phyloP scores from a whole-genome alignment of 2,113 vertebrate species.

The Halcyon malimbica region DNA sequence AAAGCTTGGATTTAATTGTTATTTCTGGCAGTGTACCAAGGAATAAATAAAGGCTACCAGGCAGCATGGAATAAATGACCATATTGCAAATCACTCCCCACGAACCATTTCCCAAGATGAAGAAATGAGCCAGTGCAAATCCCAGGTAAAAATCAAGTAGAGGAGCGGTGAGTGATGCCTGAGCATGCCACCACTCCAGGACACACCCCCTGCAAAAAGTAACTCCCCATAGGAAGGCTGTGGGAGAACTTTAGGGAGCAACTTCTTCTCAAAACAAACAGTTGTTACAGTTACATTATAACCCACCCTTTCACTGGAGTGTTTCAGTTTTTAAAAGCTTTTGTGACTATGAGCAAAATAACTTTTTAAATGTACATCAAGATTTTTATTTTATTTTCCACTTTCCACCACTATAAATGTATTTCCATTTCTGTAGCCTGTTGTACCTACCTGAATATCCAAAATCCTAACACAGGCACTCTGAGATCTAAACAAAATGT shows the following conservation, averaged over 20 bases:
- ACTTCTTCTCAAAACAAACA: neutral
- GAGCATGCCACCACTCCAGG: neutral
- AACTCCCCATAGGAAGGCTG: neutral
- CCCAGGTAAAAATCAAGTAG: neutral
- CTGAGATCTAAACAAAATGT: neutral
- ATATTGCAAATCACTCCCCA: neutral
- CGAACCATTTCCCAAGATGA: neutral
- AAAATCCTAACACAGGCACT: neutral
- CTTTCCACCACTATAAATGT: neutral
- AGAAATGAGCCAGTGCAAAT: neutral
- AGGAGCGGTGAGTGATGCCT: neutral
- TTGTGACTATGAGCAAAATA: neutral
- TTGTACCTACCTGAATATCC: neutral
- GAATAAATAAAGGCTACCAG: neutral
- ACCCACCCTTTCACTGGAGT: neutral
- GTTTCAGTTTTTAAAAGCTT: neutral
- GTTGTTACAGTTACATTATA: neutral
- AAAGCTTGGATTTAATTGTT: slow-evolving; percentile 24
- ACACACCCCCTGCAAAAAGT: neutral
- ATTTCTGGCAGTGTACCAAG: slow-evolving; percentile 29
- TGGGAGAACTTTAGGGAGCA: neutral
- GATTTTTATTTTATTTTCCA: neutral
- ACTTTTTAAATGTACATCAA: neutral
- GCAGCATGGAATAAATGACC: neutral
- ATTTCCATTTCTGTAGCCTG: neutral